These are phyloP conservation scores for Iphiclides podalirius DNA, from an alignment of 2,888 invertebrate genomes.

Conservation along the genomic window DNA sequence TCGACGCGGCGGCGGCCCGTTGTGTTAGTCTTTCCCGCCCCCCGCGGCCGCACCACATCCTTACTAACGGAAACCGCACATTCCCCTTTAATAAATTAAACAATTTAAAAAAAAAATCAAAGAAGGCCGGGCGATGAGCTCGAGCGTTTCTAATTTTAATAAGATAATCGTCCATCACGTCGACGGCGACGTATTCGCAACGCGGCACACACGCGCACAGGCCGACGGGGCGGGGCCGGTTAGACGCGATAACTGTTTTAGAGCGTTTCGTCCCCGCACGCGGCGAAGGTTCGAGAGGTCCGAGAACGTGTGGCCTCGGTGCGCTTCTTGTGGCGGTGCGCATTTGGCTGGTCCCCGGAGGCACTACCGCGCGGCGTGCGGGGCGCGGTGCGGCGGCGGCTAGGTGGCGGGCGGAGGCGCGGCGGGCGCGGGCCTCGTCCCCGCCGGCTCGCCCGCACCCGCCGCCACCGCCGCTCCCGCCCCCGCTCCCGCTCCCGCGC, in stretches of 20 bases:
- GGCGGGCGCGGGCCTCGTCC: slow-evolving; percentile 26
- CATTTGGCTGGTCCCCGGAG: slow-evolving; percentile 47
- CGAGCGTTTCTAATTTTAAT: slow-evolving; percentile 23
- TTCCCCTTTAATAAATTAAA: slow-evolving; percentile 47
- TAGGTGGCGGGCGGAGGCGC: slow-evolving; percentile 28
- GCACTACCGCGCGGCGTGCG: neutral
- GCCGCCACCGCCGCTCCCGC: slow-evolving; percentile 77
- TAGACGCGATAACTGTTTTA: slow-evolving; percentile 1
- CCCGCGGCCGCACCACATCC: slow-evolving; percentile 3
- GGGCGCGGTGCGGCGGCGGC: slow-evolving; percentile 31
- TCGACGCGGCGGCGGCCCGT: slow-evolving; percentile 26
- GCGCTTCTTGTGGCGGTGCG: too few species aligned
- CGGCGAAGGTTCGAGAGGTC: too few species aligned
- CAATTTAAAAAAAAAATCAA: slow-evolving; percentile 34
- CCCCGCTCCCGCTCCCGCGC: slow-evolving; percentile 76
- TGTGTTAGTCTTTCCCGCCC: slow-evolving; percentile 1
- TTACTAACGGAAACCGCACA: slow-evolving; percentile 20
- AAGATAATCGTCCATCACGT: slow-evolving; percentile 16
- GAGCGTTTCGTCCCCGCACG: neutral
- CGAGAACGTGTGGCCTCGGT: too few species aligned
- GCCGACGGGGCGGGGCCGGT: slow-evolving; percentile 6
- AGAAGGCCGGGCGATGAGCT: slow-evolving; percentile 25
- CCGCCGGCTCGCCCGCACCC: slow-evolving; percentile 47
- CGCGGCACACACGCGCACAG: slow-evolving; percentile 12
- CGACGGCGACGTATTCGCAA: slow-evolving; percentile 15